Conservation (phyloP, 1,140 invertebrate genomes). For the Drosophila subpulchrella region DNA sequence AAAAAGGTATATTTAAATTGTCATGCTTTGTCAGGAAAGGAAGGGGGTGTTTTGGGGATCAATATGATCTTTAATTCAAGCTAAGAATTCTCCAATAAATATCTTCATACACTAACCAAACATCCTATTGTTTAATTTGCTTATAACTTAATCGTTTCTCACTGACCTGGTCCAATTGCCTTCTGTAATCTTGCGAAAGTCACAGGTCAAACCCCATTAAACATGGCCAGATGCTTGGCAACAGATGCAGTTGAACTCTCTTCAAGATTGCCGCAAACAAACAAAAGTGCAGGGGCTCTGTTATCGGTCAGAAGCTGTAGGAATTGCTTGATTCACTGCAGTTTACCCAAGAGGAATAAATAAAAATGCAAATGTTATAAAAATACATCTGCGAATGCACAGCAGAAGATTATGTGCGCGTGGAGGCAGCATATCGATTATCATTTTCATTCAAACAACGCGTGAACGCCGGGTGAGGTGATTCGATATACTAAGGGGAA, state of each 20-base stretch:
- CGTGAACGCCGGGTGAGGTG: constrained; percentile 17
- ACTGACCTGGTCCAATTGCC: constrained; percentile 10
- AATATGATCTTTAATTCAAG: too few species aligned
- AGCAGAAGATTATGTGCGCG: constrained; percentile 6
- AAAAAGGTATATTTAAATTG: not conserved
- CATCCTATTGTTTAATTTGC: not conserved
- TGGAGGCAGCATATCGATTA: constrained; percentile 28
- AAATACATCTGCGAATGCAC: constrained; percentile 24
- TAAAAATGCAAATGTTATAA: constrained; percentile 35
- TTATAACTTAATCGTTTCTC: constrained; percentile 1
- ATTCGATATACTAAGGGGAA: constrained; percentile 9
- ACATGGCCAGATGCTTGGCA: constrained; percentile 34
- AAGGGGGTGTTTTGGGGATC: too few species aligned
- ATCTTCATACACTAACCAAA: not conserved
- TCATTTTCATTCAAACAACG: constrained; percentile 25
- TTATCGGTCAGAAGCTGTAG: constrained; percentile 58
- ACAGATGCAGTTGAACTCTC: constrained; percentile 27
- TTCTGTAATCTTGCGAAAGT: constrained; percentile 17
- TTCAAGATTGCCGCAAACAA: constrained; percentile 30
- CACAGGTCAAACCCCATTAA: constrained; percentile 33
- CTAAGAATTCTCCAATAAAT: too few species aligned
- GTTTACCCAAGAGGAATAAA: constrained; percentile 11
- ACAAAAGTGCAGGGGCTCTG: constrained; percentile 44
- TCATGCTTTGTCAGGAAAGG: not conserved
- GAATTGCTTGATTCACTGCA: constrained; percentile 44